These are phyloP conservation scores for Fragum sueziense DNA, from an alignment of 2,888 invertebrate genomes.

Conservation along the genomic window DNA sequence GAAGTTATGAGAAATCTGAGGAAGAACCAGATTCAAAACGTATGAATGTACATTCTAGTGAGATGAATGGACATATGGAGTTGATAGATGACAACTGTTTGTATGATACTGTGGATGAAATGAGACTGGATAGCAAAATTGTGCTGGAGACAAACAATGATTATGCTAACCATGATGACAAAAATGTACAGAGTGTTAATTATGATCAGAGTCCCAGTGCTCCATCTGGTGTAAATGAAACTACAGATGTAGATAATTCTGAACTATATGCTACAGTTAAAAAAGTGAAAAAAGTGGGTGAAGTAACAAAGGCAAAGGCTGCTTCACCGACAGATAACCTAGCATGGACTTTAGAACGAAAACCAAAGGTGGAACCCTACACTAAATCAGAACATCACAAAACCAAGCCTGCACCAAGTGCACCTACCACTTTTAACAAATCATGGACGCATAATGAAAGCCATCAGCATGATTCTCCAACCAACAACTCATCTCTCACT, in stretches of 20 bases:
- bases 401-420: background rate
- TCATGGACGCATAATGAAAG: background rate
- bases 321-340: background rate
- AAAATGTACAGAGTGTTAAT: background rate
- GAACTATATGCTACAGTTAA: conserved; percentile 53
- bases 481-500: too few relatives aligned
- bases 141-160: background rate
- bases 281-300: conserved; percentile 29
- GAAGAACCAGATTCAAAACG: background rate
- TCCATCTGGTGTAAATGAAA: background rate
- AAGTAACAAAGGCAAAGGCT: background rate
- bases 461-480: background rate
- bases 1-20: background rate
- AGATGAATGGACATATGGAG: background rate
- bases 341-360: background rate
- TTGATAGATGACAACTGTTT: background rate
- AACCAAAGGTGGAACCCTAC: conserved; percentile 2
- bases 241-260: conserved; percentile 16
- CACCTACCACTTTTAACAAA: too few relatives aligned
- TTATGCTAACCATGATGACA: background rate
- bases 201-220: background rate
- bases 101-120: conserved; percentile 18
- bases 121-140: background rate
- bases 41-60: background rate
- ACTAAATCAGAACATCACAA: background rate